Conservation (phyloP, 1,140 invertebrate species). For the Diploscapter pachys region DNA sequence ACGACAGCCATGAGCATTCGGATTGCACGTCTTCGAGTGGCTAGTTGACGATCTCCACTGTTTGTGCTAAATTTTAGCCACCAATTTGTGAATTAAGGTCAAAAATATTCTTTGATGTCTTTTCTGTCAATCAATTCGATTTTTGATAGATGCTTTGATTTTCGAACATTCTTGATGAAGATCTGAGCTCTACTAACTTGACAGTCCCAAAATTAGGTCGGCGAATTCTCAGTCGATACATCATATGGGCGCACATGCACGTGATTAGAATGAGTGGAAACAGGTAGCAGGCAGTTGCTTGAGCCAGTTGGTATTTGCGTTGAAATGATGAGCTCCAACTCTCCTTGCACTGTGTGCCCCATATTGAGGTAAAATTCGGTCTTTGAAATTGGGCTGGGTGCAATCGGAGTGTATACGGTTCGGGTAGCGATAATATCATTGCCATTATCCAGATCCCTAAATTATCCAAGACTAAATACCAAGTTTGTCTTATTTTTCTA, state of each 20-base stretch:
- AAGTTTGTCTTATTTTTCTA: neutral
- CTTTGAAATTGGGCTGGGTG: slow-evolving; percentile 16
- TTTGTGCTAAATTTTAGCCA: no score
- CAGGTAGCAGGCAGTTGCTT: slow-evolving; percentile 47
- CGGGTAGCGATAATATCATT: slow-evolving; percentile 45
- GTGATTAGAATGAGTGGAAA: slow-evolving; percentile 46
- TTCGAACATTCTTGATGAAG: slow-evolving; percentile 1
- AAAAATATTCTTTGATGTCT: no score
- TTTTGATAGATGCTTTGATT: no score
- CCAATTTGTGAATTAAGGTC: no score
- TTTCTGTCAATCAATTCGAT: no score
- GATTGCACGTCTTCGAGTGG: slow-evolving; percentile 47
- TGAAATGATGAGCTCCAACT: slow-evolving; percentile 50
- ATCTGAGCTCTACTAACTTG: slow-evolving; percentile 2
- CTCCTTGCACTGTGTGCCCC: slow-evolving; percentile 54
- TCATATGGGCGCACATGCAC: slow-evolving; percentile 52
- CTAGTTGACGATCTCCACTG: slow-evolving; percentile 42
- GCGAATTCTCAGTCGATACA: slow-evolving; percentile 36
- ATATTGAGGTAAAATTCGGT: slow-evolving; percentile 37
- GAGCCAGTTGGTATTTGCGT: slow-evolving; percentile 50
- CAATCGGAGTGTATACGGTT: slow-evolving; percentile 46
- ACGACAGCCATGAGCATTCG: slow-evolving; percentile 53
- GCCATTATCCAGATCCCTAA: slow-evolving; percentile 46
- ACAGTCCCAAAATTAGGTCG: slow-evolving; percentile 8
- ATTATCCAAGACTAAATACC: neutral